phyloP scores from a whole-genome alignment of 2,888 invertebrate species.

The Thysanoteuthis rhombus region DNA sequence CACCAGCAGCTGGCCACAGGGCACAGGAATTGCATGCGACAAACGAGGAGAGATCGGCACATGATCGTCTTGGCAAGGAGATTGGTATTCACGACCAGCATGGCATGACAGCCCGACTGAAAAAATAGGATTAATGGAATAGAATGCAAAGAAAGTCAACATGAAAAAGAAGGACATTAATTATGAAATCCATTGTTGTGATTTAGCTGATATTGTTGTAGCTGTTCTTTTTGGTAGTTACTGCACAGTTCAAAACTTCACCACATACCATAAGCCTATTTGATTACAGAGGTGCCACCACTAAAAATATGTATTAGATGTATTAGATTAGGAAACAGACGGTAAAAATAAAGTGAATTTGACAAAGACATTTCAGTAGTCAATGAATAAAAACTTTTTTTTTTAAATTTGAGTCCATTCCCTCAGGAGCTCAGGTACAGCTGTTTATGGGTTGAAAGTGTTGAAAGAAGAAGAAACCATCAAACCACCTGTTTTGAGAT shows the following conservation, averaged over 20 bases:
- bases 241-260: neutral
- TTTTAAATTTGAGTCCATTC: too few species aligned
- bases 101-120: neutral
- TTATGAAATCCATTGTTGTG: neutral
- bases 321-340: too few species aligned
- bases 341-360: too few species aligned
- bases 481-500: neutral
- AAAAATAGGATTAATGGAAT: neutral
- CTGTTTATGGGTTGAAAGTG: too few species aligned
- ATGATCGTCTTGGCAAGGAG: neutral
- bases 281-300: too few species aligned
- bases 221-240: neutral
- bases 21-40: conserved; percentile 12
- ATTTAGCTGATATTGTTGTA: too few species aligned
- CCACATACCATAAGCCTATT: too few species aligned
- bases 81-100: conserved; percentile 12
- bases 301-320: too few species aligned
- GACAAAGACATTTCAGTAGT: too few species aligned
- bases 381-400: too few species aligned
- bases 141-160: neutral
- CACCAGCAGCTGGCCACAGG: conserved; percentile 20
- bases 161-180: neutral
- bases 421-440: too few species aligned
- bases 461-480: too few species aligned
- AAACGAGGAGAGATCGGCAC: neutral